Evolutionary conservation across 2,113 vertebrate genomes (phyloP), one percentile per base, ranked within the genome.

Genomic region (Epinephelus cyanopodus): DNA sequence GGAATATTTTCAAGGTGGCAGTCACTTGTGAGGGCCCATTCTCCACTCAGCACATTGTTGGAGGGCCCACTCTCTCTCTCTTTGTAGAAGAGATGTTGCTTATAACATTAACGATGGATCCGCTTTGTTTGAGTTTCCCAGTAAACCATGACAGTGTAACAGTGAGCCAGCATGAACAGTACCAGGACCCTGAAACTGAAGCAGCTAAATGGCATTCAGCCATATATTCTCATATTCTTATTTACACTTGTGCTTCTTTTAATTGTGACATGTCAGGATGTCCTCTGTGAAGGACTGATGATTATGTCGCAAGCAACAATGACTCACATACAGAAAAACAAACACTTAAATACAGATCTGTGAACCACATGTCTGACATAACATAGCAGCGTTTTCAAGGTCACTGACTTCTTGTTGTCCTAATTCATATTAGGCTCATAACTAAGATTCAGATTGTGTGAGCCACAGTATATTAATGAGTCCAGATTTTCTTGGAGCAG

Each of bases 401-500:
- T 74, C 50, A 78, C 58, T 61, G 15, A 37, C 33, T 37, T 37
- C 33, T 69, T 58, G 33, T 68, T 56, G 42, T 50, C 23, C 39
- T 50, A n/a, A 73, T 78, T 77, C 45, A 85, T 77, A 77, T 76
- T 27, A 75, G 27, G 2, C 50, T 81, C 57, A 21, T 39, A 61
- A 56, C 67, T 70, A 70, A 65, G 47, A 79, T 73, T 87, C 39
- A 70, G 1, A 74, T 58, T 62, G n/a, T 18, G 14, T 64, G 65
- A 87, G 42, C 39, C 2, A 33, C 58, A 76, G 63, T n/a, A 71
- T 52, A 76, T 70, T 81, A 74, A 85, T 50, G 48, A 61, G 58
- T 83, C 50, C 73, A 56, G 56, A 71, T 87, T 90, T 71, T 88
- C 81, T 67, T n/a, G 18, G 52, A 79, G 79, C 85, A 58, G 78